Evolutionary conservation across 64 coral and sea anemone genomes (phyloP), one percentile per base, ranked within the genome.

Genomic region (Stichodactyla mertensii): DNA sequence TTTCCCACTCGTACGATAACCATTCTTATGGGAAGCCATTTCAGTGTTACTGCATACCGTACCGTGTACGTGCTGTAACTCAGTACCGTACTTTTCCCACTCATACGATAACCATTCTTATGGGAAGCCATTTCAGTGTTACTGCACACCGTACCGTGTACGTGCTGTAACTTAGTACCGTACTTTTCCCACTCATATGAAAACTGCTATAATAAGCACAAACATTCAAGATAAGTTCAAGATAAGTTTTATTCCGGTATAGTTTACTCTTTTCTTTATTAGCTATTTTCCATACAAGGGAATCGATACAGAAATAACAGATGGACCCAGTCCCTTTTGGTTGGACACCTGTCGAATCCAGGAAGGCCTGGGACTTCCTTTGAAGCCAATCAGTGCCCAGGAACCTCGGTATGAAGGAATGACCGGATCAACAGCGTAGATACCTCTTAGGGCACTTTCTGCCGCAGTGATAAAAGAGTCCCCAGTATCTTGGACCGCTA

Each of bases 321-420:
- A 53, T 18, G 85, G 85, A 18, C 85, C 85, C 23, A 71, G 52
- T 16, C 20, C 45, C 16, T 27, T 64, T 53, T 8, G 5, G 11
- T 23, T 19, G 6, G n/a, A 52, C 3, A 51, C 87, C n/a, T 88
- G 87, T 9, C 59, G 26, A 61, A 88, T 52, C 87, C 87, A 88
- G 53, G 77, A 88, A 12, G 87, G 87, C 53, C 60, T 78, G 31
- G 71, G n/a, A 78, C 51, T 81, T 36, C 87, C 87, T 52, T 81
- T 88, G 55, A 69, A 88, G 53, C 87, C 87, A 77, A 88, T n/a
- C 14, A 88, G 55, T 6, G 66, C 23, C 87, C 87, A 88, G 53
- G 87, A 88, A 58, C 24, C 87, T 11, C 87, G 71, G 23, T 79
- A 62, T 13, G 52, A 77, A 59, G 87, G 87, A 52, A 61, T 79